phyloP scores from a whole-genome alignment of 2,797 vertebrate species.

The Aselliscus stoliczkanus region DNA sequence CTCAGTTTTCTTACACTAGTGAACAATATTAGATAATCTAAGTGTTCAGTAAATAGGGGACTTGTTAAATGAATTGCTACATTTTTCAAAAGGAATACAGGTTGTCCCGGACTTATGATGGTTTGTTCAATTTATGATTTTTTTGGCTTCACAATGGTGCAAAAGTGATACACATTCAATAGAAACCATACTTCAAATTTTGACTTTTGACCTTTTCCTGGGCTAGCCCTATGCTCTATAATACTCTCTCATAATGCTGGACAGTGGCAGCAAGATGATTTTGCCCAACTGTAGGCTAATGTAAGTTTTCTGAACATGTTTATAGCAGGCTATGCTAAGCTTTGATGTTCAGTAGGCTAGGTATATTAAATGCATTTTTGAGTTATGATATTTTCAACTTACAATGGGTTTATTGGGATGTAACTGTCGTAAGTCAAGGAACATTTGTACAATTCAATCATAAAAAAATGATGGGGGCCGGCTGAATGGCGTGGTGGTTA shows the following conservation, averaged over 20 bases:
- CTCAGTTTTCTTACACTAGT: neutral
- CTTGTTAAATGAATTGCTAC: neutral
- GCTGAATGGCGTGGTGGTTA: too few species aligned
- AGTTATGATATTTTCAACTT: neutral
- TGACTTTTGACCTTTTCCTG: neutral
- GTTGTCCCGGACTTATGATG: neutral
- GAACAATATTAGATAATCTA: neutral
- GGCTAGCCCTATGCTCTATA: neutral
- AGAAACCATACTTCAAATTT: neutral
- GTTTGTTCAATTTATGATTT: neutral
- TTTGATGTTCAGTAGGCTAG: neutral
- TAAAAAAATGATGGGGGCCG: constrained; percentile 31
- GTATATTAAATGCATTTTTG: neutral
- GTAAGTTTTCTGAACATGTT: neutral
- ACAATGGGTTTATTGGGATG: neutral
- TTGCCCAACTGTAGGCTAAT: neutral
- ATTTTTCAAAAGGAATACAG: constrained; percentile 3
- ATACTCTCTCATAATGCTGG: neutral
- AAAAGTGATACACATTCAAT: neutral
- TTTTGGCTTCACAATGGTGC: neutral
- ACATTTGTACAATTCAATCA: neutral
- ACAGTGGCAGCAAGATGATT: neutral
- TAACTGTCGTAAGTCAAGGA: neutral
- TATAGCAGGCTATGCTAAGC: neutral
- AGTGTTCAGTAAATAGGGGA: neutral